phyloP scores from a whole-genome alignment of 2,113 vertebrate genomes.

The Phaetusa simplex region DNA sequence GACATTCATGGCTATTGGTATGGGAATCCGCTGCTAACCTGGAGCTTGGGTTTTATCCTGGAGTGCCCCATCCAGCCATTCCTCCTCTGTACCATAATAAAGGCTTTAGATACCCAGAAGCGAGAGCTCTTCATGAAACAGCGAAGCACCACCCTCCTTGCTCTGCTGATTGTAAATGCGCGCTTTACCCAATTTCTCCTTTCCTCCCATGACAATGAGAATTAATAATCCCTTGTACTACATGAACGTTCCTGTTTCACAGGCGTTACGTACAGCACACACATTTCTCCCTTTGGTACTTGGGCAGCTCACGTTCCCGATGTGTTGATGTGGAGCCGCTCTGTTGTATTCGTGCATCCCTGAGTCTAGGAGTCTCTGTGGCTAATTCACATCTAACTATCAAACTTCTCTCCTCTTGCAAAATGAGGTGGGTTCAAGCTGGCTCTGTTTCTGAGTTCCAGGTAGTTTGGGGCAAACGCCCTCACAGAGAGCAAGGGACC shows the following conservation, averaged over 20 bases:
- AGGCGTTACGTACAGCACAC: rapidly evolving
- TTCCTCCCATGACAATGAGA: background rate
- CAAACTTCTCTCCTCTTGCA: background rate
- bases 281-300: background rate
- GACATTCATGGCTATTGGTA: constrained; percentile 98
- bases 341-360: rapidly evolving
- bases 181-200: background rate
- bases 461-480: rapidly evolving
- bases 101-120: background rate
- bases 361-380: too few species aligned
- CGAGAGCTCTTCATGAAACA: background rate
- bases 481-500: background rate
- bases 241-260: background rate
- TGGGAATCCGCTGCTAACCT: constrained; percentile 94
- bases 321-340: background rate
- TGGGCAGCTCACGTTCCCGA: rapidly evolving
- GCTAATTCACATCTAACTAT: background rate
- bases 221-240: background rate
- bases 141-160: background rate
- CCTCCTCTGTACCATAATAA: constrained; percentile 50
- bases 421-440: too few species aligned
- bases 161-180: background rate
- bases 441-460: background rate
- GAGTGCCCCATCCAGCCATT: background rate
- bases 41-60: background rate